Evolutionary conservation across 1,140 invertebrate genomes (phyloP), one percentile per base, ranked within the genome.

Genomic region (Drosophila ohnishii): DNA sequence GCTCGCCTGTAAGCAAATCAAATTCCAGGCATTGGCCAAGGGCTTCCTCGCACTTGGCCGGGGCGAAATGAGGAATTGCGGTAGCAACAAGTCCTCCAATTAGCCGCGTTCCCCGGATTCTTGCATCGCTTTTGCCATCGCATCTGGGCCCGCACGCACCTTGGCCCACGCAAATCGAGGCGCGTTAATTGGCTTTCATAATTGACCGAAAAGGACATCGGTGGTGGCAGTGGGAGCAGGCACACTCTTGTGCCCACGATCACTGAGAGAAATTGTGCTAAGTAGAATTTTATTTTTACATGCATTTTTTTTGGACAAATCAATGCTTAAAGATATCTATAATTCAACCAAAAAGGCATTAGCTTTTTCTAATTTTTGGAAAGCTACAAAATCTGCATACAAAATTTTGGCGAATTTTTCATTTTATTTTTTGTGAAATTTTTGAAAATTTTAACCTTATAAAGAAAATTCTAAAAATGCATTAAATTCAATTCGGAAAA

Each of bases 111-210:
- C 72, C 59, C 40, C 47, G 48, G 28, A 40, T 59, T 75, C 48
- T 59, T 48, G 16, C 14, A 25, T 2, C 6, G 16, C 2, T 16
- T 5, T 11, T 2, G 9, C 19, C 10, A 10, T 13, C 16, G n/a
- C 40, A 9, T 8, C 40, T 37, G n/a, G 8, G 39, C n/a, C 35
- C 40, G 5, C 25, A 6, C 25, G 16, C 48, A 32, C 28, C 16
- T 42, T 22, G 56, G 28, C 11, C 37, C 47, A 70, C 37, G 37
- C 39, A 70, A 70, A 57, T 70, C 57, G 61, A 42, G 61, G 16
- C 48, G 78, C 61, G 63, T 73, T 82, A 82, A 82, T 82, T 82
- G 74, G 55, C 44, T 50, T 32, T 45, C 69, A 69, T 75, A 83
- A 82, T 83, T 75, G 72, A 75, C 70, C 71, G 30, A 45, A 74